Conservation (phyloP, 2,113 vertebrate species). For the Leiothrix lutea region DNA sequence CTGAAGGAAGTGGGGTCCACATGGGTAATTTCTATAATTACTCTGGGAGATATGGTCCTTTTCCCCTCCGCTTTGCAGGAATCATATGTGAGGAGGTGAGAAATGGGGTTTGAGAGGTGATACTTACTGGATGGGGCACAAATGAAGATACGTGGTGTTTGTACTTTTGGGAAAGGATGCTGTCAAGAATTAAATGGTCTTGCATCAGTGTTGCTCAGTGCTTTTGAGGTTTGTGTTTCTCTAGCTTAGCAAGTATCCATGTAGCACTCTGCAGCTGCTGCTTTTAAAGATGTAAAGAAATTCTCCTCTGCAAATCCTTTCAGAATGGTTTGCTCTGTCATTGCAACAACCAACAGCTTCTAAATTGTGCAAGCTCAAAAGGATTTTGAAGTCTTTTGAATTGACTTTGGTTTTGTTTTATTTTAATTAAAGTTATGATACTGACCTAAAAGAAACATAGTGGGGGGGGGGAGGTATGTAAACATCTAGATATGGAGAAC, state of each 20-base stretch:
- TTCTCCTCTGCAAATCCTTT: background rate
- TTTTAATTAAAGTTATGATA: background rate
- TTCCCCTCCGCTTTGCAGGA: background rate
- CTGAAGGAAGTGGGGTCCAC: background rate
- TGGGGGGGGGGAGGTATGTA: accelerated
- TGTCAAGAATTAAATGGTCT: background rate
- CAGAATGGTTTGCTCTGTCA: background rate
- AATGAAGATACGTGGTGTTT: background rate
- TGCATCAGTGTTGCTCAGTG: background rate
- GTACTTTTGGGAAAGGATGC: background rate
- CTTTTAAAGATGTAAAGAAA: background rate
- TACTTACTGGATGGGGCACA: background rate
- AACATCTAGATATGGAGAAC: background rate
- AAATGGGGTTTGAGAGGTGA: background rate
- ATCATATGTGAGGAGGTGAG: background rate
- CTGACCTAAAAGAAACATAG: background rate
- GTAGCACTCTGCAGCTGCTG: background rate
- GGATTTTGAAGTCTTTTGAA: background rate
- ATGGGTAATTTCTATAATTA: background rate
- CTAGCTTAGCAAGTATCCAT: background rate
- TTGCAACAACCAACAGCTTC: background rate
- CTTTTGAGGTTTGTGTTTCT: background rate
- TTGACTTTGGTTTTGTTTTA: background rate
- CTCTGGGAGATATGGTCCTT: background rate
- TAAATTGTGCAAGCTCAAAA: background rate